These are phyloP conservation scores for Mycetomoellerius zeteki DNA, from an alignment of 1,140 invertebrate species.

Conservation along the genomic window DNA sequence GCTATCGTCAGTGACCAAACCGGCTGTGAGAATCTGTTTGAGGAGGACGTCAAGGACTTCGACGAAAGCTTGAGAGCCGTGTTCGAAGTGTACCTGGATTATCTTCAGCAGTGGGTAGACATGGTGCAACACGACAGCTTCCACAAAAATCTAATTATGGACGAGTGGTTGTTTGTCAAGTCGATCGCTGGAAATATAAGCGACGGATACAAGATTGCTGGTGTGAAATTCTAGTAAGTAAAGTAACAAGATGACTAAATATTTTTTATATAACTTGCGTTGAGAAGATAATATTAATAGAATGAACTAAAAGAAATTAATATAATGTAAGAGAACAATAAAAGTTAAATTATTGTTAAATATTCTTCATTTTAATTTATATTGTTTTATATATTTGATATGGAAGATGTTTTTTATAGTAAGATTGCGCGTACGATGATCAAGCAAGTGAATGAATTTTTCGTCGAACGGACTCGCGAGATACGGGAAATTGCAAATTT, in stretches of 20 bases:
- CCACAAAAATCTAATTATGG: slow-evolving; percentile 93
- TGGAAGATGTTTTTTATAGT: slow-evolving; percentile 67
- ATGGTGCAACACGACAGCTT: slow-evolving; percentile 90
- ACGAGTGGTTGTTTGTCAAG: slow-evolving; percentile 93
- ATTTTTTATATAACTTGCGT: slow-evolving; percentile 26
- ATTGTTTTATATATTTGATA: not conserved
- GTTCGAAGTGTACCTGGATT: slow-evolving; percentile 92
- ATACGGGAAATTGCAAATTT: slow-evolving; percentile 72
- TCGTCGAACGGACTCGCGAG: slow-evolving; percentile 80
- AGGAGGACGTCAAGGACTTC: slow-evolving; percentile 90
- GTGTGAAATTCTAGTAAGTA: slow-evolving; percentile 90
- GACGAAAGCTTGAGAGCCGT: slow-evolving; percentile 93
- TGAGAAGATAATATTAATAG: not conserved
- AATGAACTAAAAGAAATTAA: slow-evolving; percentile 3
- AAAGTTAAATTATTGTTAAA: slow-evolving; percentile 16
- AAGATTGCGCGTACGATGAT: slow-evolving; percentile 81
- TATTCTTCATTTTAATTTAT: slow-evolving; percentile 1
- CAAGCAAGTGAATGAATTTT: slow-evolving; percentile 81
- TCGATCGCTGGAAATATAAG: slow-evolving; percentile 90
- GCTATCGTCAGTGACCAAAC: slow-evolving; percentile 88
- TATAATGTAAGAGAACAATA: not conserved
- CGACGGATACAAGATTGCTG: slow-evolving; percentile 90
- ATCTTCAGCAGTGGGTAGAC: slow-evolving; percentile 91
- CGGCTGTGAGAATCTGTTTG: slow-evolving; percentile 85
- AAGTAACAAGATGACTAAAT: not conserved